Evolutionary conservation across 2,888 invertebrate species (phyloP).

Genomic region (Ligdia adustata): DNA sequence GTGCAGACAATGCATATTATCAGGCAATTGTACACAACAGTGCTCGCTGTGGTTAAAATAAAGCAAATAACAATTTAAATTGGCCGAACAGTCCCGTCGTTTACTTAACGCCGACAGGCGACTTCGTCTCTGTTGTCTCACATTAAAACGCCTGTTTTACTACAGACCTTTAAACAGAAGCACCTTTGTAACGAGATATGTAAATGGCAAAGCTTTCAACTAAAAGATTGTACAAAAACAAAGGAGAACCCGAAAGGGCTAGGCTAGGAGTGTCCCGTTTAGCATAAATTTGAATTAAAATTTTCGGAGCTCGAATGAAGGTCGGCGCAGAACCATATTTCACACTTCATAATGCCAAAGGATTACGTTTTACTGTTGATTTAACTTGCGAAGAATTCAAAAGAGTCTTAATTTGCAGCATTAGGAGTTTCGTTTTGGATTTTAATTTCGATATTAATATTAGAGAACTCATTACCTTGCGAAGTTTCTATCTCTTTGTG

Average conservation of each 20-base stretch:
- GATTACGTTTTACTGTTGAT: slow-evolving; percentile 43
- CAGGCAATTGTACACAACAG: slow-evolving; percentile 18
- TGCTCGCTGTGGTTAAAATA: slow-evolving; percentile 27
- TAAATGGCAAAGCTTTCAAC: slow-evolving; percentile 34
- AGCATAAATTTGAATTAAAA: slow-evolving; percentile 66
- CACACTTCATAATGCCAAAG: slow-evolving; percentile 53
- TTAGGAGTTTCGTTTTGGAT: slow-evolving; percentile 24
- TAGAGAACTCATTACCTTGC: slow-evolving; percentile 23
- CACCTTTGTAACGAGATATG: slow-evolving; percentile 27
- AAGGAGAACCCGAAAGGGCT: slow-evolving; percentile 26
- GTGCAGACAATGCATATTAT: slow-evolving; percentile 15
- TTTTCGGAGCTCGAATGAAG: slow-evolving; percentile 35
- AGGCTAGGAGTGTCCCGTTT: slow-evolving; percentile 38
- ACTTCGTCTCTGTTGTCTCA: slow-evolving; percentile 23
- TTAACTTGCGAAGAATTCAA: slow-evolving; percentile 39
- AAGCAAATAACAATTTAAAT: slow-evolving; percentile 32
- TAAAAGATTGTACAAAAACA: slow-evolving; percentile 35
- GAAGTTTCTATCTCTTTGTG: slow-evolving; percentile 29
- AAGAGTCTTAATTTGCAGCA: slow-evolving; percentile 35
- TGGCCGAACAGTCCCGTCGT: slow-evolving; percentile 15
- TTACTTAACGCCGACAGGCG: slow-evolving; percentile 21
- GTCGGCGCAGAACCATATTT: slow-evolving; percentile 43
- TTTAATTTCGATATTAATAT: slow-evolving; percentile 32
- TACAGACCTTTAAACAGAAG: slow-evolving; percentile 24
- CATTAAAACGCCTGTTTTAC: slow-evolving; percentile 26